Conservation (phyloP, 2,888 invertebrate species). For the Syrphus vitripennis region DNA sequence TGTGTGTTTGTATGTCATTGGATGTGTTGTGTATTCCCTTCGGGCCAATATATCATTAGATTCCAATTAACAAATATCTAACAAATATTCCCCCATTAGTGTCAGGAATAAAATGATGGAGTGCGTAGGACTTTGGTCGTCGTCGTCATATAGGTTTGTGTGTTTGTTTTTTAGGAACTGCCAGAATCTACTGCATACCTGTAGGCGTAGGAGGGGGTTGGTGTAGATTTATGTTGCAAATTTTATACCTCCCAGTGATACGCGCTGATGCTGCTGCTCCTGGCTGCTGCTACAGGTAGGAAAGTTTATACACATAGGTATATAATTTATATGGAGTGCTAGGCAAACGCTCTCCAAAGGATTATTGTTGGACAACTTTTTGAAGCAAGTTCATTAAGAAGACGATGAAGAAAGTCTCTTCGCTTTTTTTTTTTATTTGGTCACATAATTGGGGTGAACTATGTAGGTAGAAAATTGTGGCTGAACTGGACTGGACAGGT, state of each 20-base stretch:
- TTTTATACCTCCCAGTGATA: constrained; percentile 32
- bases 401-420: constrained; percentile 25
- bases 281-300: constrained; percentile 24
- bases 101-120: constrained; percentile 69
- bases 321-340: neutral
- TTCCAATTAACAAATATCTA: constrained; percentile 72
- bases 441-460: constrained; percentile 32
- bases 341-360: constrained; percentile 45
- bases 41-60: constrained; percentile 68
- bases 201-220: constrained; percentile 1
- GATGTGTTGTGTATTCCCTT: constrained; percentile 36
- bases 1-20: neutral
- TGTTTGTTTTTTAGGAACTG: neutral
- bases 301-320: neutral
- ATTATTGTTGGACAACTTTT: constrained; percentile 57
- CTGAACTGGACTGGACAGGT: neutral
- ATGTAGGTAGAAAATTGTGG: neutral
- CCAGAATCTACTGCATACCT: neutral
- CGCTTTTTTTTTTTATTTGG: constrained; percentile 41
- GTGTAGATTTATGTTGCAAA: constrained; percentile 56
- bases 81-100: constrained; percentile 71
- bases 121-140: constrained; percentile 42
- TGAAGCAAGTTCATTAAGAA: constrained; percentile 56
- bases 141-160: neutral
- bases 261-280: neutral